A percentile compares a stretch with the other conserved stretches of the same genome.
Evolutionary conservation across 2,797 vertebrate genomes (phyloP).

Genomic region (Delichon dasypus): DNA sequence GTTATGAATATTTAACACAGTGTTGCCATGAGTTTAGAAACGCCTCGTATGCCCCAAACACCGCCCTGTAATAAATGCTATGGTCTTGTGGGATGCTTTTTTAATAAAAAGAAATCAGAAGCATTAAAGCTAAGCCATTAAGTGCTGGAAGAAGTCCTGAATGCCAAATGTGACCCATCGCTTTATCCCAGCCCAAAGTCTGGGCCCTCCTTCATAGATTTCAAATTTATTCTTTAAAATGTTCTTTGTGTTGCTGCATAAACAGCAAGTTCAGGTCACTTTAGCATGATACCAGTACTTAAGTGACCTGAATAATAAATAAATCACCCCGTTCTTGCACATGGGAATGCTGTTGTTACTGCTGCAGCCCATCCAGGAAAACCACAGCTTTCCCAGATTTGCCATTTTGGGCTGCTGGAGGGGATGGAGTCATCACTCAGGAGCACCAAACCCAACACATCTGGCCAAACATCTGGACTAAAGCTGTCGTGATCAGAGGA

Average conservation of each 20-base stretch:
- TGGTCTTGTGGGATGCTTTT: conserved; percentile 65
- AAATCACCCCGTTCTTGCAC: neutral
- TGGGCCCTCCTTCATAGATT: conserved; percentile 46
- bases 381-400: rapidly evolving
- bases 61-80: conserved; percentile 13
- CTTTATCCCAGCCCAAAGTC: conserved; percentile 46
- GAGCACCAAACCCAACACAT: neutral
- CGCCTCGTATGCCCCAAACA: conserved; percentile 23
- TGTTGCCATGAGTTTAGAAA: conserved; percentile 58
- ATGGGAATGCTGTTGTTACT: rapidly evolving
- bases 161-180: conserved; percentile 34
- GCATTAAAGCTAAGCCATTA: conserved; percentile 70
- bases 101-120: conserved; percentile 69
- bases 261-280: neutral
- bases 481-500: rapidly evolving
- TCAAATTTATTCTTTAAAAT: conserved; percentile 56
- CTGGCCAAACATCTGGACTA: neutral
- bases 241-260: conserved; percentile 16
- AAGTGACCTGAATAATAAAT: neutral
- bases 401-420: neutral
- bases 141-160: conserved; percentile 54
- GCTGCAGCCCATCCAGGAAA: neutral
- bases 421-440: neutral
- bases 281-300: rapidly evolving
- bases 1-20: conserved; percentile 69